phyloP scores from a whole-genome alignment of 2,888 invertebrate genomes.

The Sminthurinus aureus region DNA sequence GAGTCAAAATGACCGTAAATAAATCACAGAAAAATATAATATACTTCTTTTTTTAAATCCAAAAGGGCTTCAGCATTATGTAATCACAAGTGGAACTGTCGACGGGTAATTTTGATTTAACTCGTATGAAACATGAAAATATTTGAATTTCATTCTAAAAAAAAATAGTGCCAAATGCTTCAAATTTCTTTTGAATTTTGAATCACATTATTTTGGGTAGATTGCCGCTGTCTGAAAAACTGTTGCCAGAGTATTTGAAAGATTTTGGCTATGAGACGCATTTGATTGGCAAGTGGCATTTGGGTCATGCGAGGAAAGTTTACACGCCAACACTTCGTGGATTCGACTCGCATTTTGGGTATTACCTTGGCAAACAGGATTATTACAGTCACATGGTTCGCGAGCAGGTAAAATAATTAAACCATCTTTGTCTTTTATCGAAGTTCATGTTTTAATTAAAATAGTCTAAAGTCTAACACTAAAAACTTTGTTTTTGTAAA shows the following conservation, averaged over 20 bases:
- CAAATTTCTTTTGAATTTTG: too few relatives aligned
- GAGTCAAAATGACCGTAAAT: slow-evolving; percentile 1
- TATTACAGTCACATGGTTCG: slow-evolving; percentile 72
- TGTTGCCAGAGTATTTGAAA: slow-evolving; percentile 75
- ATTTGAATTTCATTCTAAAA: too few relatives aligned
- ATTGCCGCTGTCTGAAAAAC: slow-evolving; percentile 72
- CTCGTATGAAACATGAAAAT: too few relatives aligned
- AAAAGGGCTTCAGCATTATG: slow-evolving; percentile 75
- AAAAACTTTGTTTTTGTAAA: neutral
- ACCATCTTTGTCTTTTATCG: neutral
- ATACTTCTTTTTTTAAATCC: slow-evolving; percentile 41
- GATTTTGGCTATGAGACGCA: slow-evolving; percentile 78
- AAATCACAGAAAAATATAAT: neutral
- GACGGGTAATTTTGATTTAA: too few relatives aligned
- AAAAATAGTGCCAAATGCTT: too few relatives aligned
- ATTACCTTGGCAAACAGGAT: slow-evolving; percentile 78
- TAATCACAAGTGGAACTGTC: slow-evolving; percentile 72
- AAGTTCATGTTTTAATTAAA: neutral
- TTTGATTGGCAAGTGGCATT: slow-evolving; percentile 87
- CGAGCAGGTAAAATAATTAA: slow-evolving; percentile 46
- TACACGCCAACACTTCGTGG: slow-evolving; percentile 79
- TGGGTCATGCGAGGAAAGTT: slow-evolving; percentile 77
- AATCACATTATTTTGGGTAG: too few relatives aligned
- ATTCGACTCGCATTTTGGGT: slow-evolving; percentile 82
- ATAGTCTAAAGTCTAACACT: neutral